Conservation (phyloP, 2,888 invertebrate species). For the Cepaea hortensis region DNA sequence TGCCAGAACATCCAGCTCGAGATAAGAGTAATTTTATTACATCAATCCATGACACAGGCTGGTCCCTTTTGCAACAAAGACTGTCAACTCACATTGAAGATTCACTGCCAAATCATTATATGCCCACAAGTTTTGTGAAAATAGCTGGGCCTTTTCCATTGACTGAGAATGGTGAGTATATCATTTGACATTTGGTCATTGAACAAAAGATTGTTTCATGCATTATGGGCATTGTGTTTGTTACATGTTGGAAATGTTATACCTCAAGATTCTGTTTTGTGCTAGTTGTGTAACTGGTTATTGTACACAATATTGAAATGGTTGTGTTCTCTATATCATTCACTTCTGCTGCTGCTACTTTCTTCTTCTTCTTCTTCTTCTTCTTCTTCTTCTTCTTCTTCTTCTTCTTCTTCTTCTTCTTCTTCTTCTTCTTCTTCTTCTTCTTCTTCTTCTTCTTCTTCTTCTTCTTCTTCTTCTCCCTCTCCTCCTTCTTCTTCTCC, state of each 20-base stretch:
- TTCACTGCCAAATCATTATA: slow-evolving; percentile 64
- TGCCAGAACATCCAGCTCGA: background rate
- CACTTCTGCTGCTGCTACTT: background rate
- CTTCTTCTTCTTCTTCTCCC: too few species aligned
- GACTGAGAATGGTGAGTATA: slow-evolving; percentile 72
- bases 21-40: background rate
- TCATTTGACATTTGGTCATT: background rate
- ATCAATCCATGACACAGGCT: background rate
- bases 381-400: background rate
- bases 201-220: background rate
- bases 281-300: too few species aligned
- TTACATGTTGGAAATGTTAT: too few species aligned
- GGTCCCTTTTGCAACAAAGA: slow-evolving; percentile 5
- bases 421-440: too few species aligned
- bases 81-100: slow-evolving; percentile 38
- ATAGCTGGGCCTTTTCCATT: slow-evolving; percentile 65
- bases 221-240: too few species aligned
- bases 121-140: slow-evolving; percentile 65
- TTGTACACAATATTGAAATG: too few species aligned
- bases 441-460: too few species aligned
- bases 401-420: too few species aligned
- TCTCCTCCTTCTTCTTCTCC: too few species aligned
- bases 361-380: background rate
- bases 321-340: too few species aligned
- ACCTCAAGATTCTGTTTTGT: too few species aligned